Conservation (phyloP, 2,797 vertebrate genomes). For the Myotis myotis region DNA sequence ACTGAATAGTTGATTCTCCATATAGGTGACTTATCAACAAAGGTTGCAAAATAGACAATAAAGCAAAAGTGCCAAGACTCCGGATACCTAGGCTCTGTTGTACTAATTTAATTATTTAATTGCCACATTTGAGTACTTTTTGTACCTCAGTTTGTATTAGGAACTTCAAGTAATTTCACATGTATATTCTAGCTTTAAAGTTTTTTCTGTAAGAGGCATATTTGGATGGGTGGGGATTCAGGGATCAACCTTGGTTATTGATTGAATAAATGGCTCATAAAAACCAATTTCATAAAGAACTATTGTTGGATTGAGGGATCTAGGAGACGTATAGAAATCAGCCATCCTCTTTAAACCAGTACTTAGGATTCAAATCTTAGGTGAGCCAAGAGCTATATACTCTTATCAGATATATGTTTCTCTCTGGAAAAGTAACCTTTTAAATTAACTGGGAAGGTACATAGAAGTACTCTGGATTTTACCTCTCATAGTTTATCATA, state of each 20-base stretch:
- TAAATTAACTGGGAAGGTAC: neutral
- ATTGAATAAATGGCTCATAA: neutral
- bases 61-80: neutral
- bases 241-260: neutral
- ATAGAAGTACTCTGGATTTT: neutral
- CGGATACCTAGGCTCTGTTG: neutral
- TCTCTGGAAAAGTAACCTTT: slow-evolving; percentile 12
- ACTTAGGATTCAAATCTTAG: neutral
- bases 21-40: neutral
- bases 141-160: neutral
- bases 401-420: neutral
- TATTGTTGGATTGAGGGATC: neutral
- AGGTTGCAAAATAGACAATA: neutral
- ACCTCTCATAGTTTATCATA: neutral
- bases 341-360: neutral
- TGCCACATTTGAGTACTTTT: neutral
- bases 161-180: neutral
- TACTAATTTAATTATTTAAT: slow-evolving; percentile 1
- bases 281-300: neutral
- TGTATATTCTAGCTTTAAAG: neutral
- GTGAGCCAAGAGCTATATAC: neutral
- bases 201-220: neutral
- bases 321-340: neutral
- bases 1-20: neutral
- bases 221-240: neutral